Evolutionary conservation across 1,140 invertebrate genomes (phyloP).

Genomic region (Dinoponera quadriceps): DNA sequence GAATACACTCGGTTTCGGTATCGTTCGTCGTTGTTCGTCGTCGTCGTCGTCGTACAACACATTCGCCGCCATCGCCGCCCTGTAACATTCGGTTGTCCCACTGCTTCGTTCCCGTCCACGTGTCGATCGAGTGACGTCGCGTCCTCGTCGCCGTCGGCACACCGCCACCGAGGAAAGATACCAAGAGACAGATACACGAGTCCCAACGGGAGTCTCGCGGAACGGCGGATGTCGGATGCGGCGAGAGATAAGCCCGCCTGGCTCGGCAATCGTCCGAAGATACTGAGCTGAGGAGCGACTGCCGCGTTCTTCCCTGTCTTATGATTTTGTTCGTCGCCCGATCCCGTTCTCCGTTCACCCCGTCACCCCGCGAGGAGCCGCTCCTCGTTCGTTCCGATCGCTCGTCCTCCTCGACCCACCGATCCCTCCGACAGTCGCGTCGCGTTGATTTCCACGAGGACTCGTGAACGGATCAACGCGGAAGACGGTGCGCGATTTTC

Average conservation of each 20-base stretch:
- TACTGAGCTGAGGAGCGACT: slow-evolving; percentile 10
- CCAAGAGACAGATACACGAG: not conserved
- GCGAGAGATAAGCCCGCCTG: slow-evolving; percentile 20
- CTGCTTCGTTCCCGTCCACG: slow-evolving; percentile 57
- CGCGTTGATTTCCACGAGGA: slow-evolving; percentile 1
- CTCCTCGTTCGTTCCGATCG: not conserved
- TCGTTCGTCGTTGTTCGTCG: slow-evolving; percentile 47
- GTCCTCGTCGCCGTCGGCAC: slow-evolving; percentile 6
- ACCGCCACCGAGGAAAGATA: not conserved
- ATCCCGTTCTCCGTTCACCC: slow-evolving; percentile 2
- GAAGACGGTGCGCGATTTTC: slow-evolving; percentile 1
- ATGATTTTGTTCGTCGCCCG: slow-evolving; percentile 50
- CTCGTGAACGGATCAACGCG: slow-evolving; percentile 15
- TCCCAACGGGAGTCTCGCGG: not conserved
- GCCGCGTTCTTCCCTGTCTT: slow-evolving; percentile 45
- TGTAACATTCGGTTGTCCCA: slow-evolving; percentile 26
- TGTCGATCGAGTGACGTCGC: slow-evolving; percentile 34
- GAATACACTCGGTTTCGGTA: slow-evolving; percentile 62
- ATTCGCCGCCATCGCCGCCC: not conserved
- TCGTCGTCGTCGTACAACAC: not conserved
- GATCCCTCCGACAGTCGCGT: slow-evolving; percentile 1
- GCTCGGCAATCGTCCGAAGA: slow-evolving; percentile 8
- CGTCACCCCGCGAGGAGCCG: not conserved
- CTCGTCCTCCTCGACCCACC: not conserved
- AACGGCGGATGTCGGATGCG: not conserved